Conservation (phyloP, 2,888 invertebrate species). For the Mongoloraphidia duomilia region DNA sequence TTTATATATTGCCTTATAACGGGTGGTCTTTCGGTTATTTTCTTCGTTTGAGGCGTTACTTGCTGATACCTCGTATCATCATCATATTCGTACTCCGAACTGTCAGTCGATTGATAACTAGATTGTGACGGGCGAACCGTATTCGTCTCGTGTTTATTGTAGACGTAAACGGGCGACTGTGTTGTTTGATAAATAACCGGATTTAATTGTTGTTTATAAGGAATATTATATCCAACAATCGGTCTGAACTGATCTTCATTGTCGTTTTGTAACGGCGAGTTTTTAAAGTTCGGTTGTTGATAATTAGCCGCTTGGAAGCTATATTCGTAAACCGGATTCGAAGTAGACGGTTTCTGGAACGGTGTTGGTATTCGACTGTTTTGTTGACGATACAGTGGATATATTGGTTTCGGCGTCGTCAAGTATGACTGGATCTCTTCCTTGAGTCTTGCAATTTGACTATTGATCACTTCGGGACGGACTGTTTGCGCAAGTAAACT, state of each 20-base stretch:
- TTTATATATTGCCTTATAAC: constrained; percentile 21
- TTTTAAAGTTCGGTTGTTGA: constrained; percentile 30
- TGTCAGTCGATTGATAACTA: constrained; percentile 11
- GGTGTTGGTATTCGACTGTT: constrained; percentile 15
- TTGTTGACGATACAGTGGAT: constrained; percentile 11
- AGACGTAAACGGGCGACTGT: constrained; percentile 26
- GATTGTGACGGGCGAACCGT: constrained; percentile 24
- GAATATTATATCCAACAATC: constrained; percentile 36
- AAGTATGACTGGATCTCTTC: constrained; percentile 47
- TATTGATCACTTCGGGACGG: constrained; percentile 41
- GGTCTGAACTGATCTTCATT: constrained; percentile 46
- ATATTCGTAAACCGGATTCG: constrained; percentile 57
- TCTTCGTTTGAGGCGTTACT: constrained; percentile 20
- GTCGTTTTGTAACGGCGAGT: constrained; percentile 28
- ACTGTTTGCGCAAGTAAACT: constrained; percentile 20
- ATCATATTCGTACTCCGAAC: constrained; percentile 16
- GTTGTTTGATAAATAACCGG: constrained; percentile 14
- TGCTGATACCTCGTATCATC: constrained; percentile 19
- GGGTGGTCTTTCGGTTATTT: constrained; percentile 16
- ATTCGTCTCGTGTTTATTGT: background rate
- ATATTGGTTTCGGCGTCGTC: constrained; percentile 37
- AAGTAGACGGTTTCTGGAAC: constrained; percentile 36
- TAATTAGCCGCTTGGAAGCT: constrained; percentile 50
- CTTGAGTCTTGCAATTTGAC: constrained; percentile 49
- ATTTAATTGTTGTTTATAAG: constrained; percentile 6